Evolutionary conservation across 2,113 vertebrate species (phyloP).

Genomic region (Petromus typicus): DNA sequence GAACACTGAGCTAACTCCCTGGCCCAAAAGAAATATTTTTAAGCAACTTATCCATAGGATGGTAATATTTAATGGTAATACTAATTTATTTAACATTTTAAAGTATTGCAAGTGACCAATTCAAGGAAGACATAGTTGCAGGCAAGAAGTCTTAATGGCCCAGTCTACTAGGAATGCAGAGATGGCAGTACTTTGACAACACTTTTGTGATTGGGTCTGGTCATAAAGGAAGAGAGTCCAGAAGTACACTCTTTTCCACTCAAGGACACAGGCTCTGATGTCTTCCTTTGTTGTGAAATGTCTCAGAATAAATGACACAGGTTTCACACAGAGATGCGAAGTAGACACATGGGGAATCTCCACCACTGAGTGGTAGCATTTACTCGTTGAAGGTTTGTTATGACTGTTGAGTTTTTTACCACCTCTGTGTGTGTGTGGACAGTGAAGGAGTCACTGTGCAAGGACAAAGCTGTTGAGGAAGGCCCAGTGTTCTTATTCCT

Average conservation of each 20-base stretch:
- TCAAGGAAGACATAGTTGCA: constrained; percentile 14
- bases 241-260: not conserved
- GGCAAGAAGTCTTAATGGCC: not conserved
- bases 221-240: not conserved
- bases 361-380: not conserved
- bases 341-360: not conserved
- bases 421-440: constrained; percentile 83
- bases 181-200: not conserved
- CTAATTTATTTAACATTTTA: constrained; percentile 43
- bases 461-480: not conserved
- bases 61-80: not conserved
- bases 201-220: not conserved
- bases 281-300: not conserved
- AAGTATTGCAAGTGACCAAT: not conserved
- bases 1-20: too few species aligned
- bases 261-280: rapidly evolving
- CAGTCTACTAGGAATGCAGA: not conserved
- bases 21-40: constrained; percentile 1
- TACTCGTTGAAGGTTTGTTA: constrained; percentile 86
- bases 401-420: constrained; percentile 86
- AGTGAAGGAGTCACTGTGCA: constrained; percentile 85
- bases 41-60: not conserved
- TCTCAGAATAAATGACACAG: not conserved
- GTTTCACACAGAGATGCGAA: not conserved
- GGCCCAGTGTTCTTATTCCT: not conserved